These are phyloP conservation scores for Cebuella pygmaea DNA, from an alignment of 2,797 vertebrate species.

Conservation along the genomic window DNA sequence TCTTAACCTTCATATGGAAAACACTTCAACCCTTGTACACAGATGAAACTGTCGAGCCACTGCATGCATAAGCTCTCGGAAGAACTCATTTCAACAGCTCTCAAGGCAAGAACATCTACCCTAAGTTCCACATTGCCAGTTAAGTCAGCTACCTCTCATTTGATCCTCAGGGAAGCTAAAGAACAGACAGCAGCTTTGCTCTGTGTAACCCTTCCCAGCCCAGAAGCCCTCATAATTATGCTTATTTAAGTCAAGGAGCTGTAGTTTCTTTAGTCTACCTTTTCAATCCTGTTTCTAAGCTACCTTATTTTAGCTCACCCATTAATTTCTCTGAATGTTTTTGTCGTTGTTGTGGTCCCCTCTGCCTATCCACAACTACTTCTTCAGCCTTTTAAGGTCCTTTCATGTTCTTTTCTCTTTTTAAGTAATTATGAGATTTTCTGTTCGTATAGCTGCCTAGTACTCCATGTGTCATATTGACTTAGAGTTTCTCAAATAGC, in stretches of 20 bases:
- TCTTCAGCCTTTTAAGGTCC: neutral
- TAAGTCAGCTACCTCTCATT: neutral
- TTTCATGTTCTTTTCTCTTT: neutral
- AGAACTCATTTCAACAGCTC: neutral
- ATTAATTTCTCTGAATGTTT: neutral
- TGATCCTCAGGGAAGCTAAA: neutral
- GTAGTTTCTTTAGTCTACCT: neutral
- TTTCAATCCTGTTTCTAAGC: neutral
- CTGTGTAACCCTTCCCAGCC: neutral
- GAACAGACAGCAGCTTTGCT: neutral
- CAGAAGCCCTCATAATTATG: neutral
- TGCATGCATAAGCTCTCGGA: neutral
- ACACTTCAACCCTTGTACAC: neutral
- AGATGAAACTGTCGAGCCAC: neutral
- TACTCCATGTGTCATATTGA: neutral
- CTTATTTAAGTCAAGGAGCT: neutral
- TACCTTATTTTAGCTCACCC: neutral
- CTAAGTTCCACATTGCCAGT: neutral
- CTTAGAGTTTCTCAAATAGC: constrained; percentile 9
- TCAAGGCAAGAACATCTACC: neutral
- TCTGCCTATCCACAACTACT: neutral
- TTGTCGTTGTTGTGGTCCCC: neutral
- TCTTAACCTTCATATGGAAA: constrained; percentile 32
- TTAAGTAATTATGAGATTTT: neutral
- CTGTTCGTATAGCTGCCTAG: neutral